A percentile compares a stretch with the other conserved stretches of the same genome.
phyloP scores from a whole-genome alignment of 1,140 invertebrate species.

The Latrodectus geometricus region DNA sequence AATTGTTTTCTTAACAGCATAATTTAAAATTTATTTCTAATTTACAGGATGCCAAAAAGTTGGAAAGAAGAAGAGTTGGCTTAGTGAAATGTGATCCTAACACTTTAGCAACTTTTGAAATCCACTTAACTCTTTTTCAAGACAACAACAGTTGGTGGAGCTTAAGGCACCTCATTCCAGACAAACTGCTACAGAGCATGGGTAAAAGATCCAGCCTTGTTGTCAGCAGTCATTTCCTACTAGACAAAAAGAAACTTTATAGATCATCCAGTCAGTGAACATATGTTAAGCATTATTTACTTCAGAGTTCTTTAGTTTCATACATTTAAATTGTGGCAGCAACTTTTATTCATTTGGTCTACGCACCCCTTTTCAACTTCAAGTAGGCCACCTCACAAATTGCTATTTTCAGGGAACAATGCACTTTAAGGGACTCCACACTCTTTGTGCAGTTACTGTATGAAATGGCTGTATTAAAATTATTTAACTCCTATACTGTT shows the following conservation, averaged over 20 bases:
- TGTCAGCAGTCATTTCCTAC: constrained; percentile 83
- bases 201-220: constrained; percentile 84
- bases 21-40: background rate
- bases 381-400: constrained; percentile 13
- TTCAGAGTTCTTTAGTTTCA: constrained; percentile 5
- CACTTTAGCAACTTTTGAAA: constrained; percentile 86
- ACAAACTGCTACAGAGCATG: constrained; percentile 75
- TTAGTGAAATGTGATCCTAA: constrained; percentile 83
- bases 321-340: constrained; percentile 47
- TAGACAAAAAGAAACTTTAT: constrained; percentile 89
- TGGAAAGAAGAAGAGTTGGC: constrained; percentile 72
- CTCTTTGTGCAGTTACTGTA: background rate
- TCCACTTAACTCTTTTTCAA: constrained; percentile 85
- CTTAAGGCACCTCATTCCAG: constrained; percentile 73
- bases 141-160: constrained; percentile 82
- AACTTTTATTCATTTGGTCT: constrained; percentile 30
- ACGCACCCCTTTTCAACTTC: constrained; percentile 42
- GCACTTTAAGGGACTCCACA: background rate
- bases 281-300: constrained; percentile 14
- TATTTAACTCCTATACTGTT: too few relatives aligned
- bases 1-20: background rate
- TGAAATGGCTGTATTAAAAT: too few relatives aligned
- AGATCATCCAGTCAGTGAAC: constrained; percentile 70
- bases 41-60: constrained; percentile 46
- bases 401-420: too few relatives aligned